Evolutionary conservation across 30 jellyfish, hydroid and myxozoan genomes (phyloP).

Genomic region (Sanderia malayensis): DNA sequence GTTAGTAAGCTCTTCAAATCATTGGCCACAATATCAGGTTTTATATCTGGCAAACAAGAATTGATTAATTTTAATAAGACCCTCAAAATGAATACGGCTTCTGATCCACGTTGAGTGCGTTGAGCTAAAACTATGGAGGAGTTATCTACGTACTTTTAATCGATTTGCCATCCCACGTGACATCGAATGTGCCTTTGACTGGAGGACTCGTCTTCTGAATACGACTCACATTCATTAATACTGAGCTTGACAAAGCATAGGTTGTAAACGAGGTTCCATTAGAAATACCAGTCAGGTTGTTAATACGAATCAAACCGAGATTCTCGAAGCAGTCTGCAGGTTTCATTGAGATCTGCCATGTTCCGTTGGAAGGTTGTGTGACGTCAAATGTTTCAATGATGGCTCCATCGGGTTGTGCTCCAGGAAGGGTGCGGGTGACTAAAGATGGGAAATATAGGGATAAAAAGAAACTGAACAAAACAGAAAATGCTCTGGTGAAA

Average conservation of each 20-base stretch:
- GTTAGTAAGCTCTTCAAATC: slow-evolving; percentile 29
- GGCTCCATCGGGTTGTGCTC: slow-evolving; percentile 59
- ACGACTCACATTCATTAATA: slow-evolving; percentile 13
- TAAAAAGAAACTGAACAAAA: too few relatives aligned
- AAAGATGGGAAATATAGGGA: background rate
- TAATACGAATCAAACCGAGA: slow-evolving; percentile 24
- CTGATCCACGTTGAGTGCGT: too few relatives aligned
- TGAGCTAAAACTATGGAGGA: too few relatives aligned
- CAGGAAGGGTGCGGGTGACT: slow-evolving; percentile 50
- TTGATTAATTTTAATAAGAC: too few relatives aligned
- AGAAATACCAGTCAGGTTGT: slow-evolving; percentile 7
- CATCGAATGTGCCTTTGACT: slow-evolving; percentile 50
- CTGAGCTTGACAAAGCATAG: slow-evolving; percentile 9
- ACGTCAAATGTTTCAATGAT: slow-evolving; percentile 36
- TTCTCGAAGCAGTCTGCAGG: slow-evolving; percentile 38
- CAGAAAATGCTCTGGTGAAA: too few relatives aligned
- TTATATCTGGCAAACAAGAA: slow-evolving; percentile 25
- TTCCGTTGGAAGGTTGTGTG: slow-evolving; percentile 21
- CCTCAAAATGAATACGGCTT: too few relatives aligned
- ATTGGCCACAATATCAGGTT: slow-evolving; percentile 18
- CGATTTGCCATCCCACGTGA: slow-evolving; percentile 22
- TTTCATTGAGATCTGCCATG: slow-evolving; percentile 44
- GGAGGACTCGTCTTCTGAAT: slow-evolving; percentile 44
- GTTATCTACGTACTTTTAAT: slow-evolving; percentile 39
- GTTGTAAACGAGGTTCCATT: slow-evolving; percentile 6